Conservation (phyloP, 2,113 vertebrate species). For the Zosterops pallidus region DNA sequence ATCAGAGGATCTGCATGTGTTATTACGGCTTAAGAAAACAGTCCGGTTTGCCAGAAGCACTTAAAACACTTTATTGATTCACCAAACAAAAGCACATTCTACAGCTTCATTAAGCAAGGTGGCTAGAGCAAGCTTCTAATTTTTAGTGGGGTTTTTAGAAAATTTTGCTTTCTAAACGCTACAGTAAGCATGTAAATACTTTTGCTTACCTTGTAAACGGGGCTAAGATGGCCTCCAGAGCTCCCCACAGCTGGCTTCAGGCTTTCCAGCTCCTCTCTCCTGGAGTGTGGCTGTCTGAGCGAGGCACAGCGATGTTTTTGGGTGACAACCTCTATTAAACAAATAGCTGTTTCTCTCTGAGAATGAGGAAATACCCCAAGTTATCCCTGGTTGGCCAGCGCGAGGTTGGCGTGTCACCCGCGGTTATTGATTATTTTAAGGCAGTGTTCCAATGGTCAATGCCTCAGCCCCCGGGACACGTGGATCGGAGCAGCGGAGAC, state of each 20-base stretch:
- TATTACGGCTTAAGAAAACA: constrained; percentile 31
- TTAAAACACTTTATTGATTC: neutral
- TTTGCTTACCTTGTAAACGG: neutral
- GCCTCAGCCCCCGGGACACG: neutral
- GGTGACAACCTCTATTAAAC: neutral
- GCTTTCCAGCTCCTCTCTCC: neutral
- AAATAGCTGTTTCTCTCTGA: constrained; percentile 9
- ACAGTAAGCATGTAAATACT: neutral
- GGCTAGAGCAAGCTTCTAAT: neutral
- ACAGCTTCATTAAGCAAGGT: neutral
- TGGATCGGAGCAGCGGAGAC: accelerated
- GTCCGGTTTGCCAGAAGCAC: neutral
- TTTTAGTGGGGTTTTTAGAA: neutral
- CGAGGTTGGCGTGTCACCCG: neutral
- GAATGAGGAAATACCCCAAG: constrained; percentile 59
- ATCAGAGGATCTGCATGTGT: neutral
- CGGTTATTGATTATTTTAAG: constrained; percentile 17
- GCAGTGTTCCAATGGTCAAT: constrained; percentile 68
- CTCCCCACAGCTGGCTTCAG: neutral
- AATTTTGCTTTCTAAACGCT: neutral
- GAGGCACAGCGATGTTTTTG: neutral
- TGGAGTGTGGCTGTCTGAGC: neutral
- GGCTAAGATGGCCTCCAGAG: neutral
- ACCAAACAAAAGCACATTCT: neutral
- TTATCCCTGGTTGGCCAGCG: neutral